Conservation (phyloP, 2,888 invertebrate species). For the Kuschelorhynchus macadamiae region DNA sequence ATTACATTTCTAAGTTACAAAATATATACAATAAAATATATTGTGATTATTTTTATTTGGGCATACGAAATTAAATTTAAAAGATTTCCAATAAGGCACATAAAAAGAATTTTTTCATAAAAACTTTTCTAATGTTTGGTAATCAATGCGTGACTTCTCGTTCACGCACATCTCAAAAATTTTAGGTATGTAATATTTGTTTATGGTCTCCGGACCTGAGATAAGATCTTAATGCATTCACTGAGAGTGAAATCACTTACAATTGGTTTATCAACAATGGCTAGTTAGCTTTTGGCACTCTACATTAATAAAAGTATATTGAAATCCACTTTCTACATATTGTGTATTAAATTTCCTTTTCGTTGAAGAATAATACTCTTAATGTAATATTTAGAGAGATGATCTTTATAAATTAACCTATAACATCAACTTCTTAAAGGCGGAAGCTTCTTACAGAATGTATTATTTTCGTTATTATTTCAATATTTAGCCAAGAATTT, state of each 20-base stretch:
- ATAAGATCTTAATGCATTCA: conserved; percentile 18
- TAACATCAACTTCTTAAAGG: too few relatives aligned
- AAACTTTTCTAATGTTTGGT: too few relatives aligned
- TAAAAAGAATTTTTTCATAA: too few relatives aligned
- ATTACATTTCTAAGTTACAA: too few relatives aligned
- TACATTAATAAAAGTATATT: conserved; percentile 14
- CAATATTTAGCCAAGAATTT: too few relatives aligned
- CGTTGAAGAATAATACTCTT: conserved; percentile 12
- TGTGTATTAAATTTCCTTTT: conserved; percentile 16
- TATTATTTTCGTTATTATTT: too few relatives aligned
- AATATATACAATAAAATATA: too few relatives aligned
- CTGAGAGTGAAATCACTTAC: conserved; percentile 17
- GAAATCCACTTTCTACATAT: conserved; percentile 13
- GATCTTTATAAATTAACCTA: conserved; percentile 8
- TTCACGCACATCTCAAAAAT: conserved; percentile 7
- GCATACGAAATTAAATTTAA: too few relatives aligned
- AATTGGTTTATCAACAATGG: conserved; percentile 21
- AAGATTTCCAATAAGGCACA: too few relatives aligned
- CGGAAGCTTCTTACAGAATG: too few relatives aligned
- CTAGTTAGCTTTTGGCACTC: conserved; percentile 23
- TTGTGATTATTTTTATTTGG: too few relatives aligned
- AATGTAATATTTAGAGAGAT: conserved; percentile 13
- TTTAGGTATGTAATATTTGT: conserved; percentile 3
- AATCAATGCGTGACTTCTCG: neutral
- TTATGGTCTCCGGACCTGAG: conserved; percentile 1